These are phyloP conservation scores for Lagopus leucura DNA, from an alignment of 2,113 vertebrate species.

Conservation along the genomic window DNA sequence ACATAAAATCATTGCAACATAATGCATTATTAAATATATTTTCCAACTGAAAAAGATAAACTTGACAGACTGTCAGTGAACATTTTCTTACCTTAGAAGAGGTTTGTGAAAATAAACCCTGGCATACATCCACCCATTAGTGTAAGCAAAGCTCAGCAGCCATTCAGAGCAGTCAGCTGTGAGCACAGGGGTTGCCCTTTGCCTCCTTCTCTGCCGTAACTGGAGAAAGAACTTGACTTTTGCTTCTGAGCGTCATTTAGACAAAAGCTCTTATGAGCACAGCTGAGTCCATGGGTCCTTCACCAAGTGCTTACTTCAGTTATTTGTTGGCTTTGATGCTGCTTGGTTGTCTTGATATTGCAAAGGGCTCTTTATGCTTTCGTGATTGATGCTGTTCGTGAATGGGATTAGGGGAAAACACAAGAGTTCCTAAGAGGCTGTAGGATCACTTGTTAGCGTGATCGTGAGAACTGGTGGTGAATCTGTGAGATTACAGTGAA, in stretches of 20 bases:
- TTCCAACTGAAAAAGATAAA: slow-evolving; percentile 58
- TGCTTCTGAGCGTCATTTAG: background rate
- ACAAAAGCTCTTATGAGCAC: background rate
- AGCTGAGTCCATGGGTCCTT: background rate
- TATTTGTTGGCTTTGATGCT: background rate
- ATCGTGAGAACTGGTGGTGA: background rate
- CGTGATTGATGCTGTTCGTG: background rate
- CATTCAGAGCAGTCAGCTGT: background rate
- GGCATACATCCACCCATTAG: background rate
- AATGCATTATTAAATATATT: slow-evolving; percentile 80
- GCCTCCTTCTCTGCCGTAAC: background rate
- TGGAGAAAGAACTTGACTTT: slow-evolving; percentile 5
- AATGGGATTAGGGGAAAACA: background rate
- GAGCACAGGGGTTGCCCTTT: background rate
- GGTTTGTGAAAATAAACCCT: background rate
- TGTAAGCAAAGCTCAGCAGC: background rate
- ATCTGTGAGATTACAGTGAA: background rate
- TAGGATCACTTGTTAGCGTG: background rate
- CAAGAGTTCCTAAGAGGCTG: background rate
- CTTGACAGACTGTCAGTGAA: slow-evolving; percentile 67
- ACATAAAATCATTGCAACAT: slow-evolving; percentile 79
- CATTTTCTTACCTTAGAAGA: slow-evolving; percentile 53
- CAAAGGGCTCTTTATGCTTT: background rate
- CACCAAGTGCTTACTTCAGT: background rate
- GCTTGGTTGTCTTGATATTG: background rate